Base-by-base conservation (phyloP, 2,888 invertebrate species). In the Sphaeridia pumilis region DNA sequence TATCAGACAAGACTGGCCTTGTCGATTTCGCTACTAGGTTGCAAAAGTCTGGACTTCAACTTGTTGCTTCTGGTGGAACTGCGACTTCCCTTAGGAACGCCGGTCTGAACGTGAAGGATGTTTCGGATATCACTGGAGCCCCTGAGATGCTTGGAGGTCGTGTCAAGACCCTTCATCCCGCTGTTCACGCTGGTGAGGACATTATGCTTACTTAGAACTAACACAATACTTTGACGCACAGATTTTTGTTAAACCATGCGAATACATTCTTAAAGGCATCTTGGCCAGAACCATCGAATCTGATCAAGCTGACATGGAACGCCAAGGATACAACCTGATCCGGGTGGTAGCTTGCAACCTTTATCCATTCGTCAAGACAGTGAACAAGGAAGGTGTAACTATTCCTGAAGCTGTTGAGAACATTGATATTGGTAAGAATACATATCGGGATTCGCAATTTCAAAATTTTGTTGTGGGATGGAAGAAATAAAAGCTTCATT, bases 141-240 rank as follows among this genome's bases (percentile, higher is more conserved):
- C 89, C 92, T 0, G 97, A 98, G 74, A 93, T 98, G 85, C 77
- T 98, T 20, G 92, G 90, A 1, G 97, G 97, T 0, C 77, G 97
- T 50, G 97, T 98, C 0, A 98, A 98, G 49, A 64, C 64, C 10
- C 57, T 98, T 17, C 97, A 98, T 70, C 97, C 97, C 1, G 92
- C 92, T 35, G 84, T 97, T 1, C 95, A 95, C 74, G 95, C 84
- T 56, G 97, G 95, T 70, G 67, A 56, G 26, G 14, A 22, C n/a
- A n/a, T n/a, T n/a, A n/a, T n/a, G n/a, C n/a, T n/a, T n/a, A n/a
- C n/a, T n/a, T n/a, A n/a, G n/a, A n/a, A n/a, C n/a, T n/a, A n/a
- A n/a, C n/a, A n/a, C n/a, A n/a, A n/a, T n/a, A n/a, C n/a, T n/a
- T n/a, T n/a, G n/a, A n/a, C n/a, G n/a, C n/a, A n/a, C n/a, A n/a